A percentile compares a stretch with the other conserved stretches of the same genome.
Conservation (phyloP, 30 jellyfish, hydroid and myxozoan species). For the Aurelia sp. region DNA sequence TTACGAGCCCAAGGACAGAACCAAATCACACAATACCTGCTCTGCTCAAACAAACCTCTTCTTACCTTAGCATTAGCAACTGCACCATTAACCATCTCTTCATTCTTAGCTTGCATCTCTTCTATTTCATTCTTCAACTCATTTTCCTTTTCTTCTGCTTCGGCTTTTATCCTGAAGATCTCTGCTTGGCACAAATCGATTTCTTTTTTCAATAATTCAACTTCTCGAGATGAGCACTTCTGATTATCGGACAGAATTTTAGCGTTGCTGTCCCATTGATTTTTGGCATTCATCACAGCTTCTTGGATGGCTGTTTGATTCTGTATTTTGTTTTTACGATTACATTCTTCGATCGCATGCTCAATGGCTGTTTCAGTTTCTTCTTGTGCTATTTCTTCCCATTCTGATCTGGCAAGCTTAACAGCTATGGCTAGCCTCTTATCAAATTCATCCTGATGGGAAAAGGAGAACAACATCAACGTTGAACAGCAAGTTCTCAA, state of each 20-base stretch:
- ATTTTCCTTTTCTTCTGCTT: conserved; percentile 9
- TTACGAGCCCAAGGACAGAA: no score
- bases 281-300: conserved; percentile 19
- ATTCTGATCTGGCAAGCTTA: conserved; percentile 38
- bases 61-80: conserved; percentile 24
- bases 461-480: not conserved
- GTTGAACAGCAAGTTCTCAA: no score
- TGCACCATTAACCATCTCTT: conserved; percentile 2
- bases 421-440: conserved; percentile 15
- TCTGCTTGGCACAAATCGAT: conserved; percentile 6
- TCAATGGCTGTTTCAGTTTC: conserved; percentile 31
- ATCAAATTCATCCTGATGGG: conserved; percentile 18
- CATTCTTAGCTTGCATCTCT: not conserved
- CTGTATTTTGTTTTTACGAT: not conserved
- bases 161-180: not conserved
- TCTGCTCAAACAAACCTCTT: no score
- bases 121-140: not conserved
- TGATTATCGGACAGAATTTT: not conserved
- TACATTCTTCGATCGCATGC: conserved; percentile 30
- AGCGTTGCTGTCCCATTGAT: conserved; percentile 17
- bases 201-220: conserved; percentile 18
- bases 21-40: no score
- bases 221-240: not conserved
- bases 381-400: conserved; percentile 33
- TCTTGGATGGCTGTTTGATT: not conserved